Evolutionary conservation across 2,113 vertebrate genomes (phyloP).

Genomic region (Burhinus oedicnemus): DNA sequence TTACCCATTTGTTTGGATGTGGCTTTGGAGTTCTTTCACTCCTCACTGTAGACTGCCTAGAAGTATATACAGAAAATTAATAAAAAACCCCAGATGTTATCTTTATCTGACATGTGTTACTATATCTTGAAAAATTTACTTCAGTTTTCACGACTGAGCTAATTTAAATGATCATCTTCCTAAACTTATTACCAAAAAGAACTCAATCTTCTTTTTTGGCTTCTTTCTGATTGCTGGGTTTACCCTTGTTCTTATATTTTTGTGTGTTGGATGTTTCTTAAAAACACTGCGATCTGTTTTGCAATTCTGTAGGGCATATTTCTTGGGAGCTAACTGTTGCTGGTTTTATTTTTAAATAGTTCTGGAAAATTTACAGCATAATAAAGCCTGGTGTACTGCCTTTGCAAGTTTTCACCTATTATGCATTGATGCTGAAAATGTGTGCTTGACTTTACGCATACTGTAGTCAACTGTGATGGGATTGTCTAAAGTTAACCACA

Average conservation of each 20-base stretch:
- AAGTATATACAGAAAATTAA: not conserved
- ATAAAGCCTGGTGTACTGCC: not conserved
- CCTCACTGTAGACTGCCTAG: not conserved
- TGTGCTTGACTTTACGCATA: not conserved
- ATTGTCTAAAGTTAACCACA: constrained; percentile 5
- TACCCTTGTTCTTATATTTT: not conserved
- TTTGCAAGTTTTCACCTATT: not conserved
- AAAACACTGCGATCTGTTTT: not conserved
- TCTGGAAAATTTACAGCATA: not conserved
- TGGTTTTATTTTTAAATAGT: not conserved
- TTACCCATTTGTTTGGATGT: not conserved
- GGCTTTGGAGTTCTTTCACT: not conserved
- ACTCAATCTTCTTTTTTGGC: not conserved
- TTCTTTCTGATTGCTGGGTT: not conserved
- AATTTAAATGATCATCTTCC: not conserved
- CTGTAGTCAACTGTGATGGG: not conserved
- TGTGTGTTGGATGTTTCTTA: not conserved
- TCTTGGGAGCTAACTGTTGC: not conserved
- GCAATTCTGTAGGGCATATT: not conserved
- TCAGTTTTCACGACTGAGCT: not conserved
- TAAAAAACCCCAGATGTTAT: not conserved
- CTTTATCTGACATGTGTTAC: not conserved
- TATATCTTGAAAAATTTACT: not conserved
- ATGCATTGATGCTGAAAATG: not conserved
- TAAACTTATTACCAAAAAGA: not conserved